These are phyloP conservation scores for Campylorhamphus procurvoides DNA, from an alignment of 2,113 vertebrate species.

Conservation along the genomic window DNA sequence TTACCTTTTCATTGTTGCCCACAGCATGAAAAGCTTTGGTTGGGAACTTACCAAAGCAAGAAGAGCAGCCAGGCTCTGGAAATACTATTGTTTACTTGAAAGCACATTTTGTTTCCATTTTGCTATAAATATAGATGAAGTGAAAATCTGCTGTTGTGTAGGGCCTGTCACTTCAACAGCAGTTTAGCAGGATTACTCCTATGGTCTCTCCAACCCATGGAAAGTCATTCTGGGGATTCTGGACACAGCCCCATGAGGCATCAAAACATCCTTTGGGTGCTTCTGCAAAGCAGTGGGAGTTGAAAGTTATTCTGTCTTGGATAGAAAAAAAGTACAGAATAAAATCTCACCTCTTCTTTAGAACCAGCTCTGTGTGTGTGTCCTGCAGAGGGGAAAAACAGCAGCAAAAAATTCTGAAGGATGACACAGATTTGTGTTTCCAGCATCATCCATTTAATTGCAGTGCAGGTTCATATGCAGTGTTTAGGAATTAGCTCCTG, in stretches of 20 bases:
- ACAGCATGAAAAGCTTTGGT: not conserved
- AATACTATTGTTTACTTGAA: slow-evolving; percentile 38
- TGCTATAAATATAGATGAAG: slow-evolving; percentile 42
- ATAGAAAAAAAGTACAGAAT: rapidly evolving
- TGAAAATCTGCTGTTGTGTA: slow-evolving; percentile 53
- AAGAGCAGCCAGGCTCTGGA: not conserved
- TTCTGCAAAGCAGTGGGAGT: not conserved
- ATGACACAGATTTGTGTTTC: not conserved
- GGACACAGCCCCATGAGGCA: not conserved
- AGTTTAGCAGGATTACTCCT: not conserved
- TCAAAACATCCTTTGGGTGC: not conserved
- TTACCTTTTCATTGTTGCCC: not conserved
- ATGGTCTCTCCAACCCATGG: not conserved
- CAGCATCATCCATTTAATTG: not conserved
- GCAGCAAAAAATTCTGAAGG: not conserved
- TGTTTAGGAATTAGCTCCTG: not conserved
- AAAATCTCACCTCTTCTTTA: not conserved
- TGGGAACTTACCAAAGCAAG: slow-evolving; percentile 19
- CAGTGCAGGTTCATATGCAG: rapidly evolving
- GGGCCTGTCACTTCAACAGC: not conserved
- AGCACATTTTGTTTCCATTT: slow-evolving; percentile 57
- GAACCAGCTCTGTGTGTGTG: not conserved
- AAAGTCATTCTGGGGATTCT: not conserved
- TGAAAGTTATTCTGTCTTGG: not conserved
- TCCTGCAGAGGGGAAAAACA: not conserved